Conservation (phyloP, 1,140 invertebrate genomes). For the Hetaerina americana region DNA sequence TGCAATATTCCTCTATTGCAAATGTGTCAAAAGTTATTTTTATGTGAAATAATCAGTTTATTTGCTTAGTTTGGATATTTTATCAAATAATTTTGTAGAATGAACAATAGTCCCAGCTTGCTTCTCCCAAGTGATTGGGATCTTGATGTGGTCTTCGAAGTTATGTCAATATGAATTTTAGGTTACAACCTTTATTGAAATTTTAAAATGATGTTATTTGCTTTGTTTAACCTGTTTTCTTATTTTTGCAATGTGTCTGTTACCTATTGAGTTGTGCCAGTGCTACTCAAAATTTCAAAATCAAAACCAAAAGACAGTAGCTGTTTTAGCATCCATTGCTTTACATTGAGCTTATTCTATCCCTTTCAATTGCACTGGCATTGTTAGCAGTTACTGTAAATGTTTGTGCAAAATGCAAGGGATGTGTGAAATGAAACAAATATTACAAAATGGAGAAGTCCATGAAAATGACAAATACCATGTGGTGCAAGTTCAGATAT, state of each 20-base stretch:
- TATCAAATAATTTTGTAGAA: not conserved
- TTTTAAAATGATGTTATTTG: not conserved
- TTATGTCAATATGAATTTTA: no score
- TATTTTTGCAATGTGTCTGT: not conserved
- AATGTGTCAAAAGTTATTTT: not conserved
- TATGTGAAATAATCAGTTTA: not conserved
- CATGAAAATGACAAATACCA: slow-evolving; percentile 4
- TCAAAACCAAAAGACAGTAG: not conserved
- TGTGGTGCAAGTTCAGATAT: slow-evolving; percentile 7
- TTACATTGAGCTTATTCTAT: not conserved
- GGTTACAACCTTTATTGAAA: not conserved
- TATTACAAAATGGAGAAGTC: not conserved
- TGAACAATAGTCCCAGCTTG: not conserved
- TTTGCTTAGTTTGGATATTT: not conserved
- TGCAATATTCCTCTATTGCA: not conserved
- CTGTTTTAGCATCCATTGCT: not conserved
- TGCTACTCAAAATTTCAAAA: not conserved
- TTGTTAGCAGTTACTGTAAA: not conserved
- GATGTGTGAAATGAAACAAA: not conserved
- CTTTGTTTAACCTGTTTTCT: no score
- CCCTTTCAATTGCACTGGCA: not conserved
- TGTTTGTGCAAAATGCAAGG: not conserved
- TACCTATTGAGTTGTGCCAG: not conserved
- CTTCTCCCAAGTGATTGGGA: no score
- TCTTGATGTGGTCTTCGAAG: no score